phyloP scores from a whole-genome alignment of 2,888 invertebrate species.

The Cybosia mesomella region DNA sequence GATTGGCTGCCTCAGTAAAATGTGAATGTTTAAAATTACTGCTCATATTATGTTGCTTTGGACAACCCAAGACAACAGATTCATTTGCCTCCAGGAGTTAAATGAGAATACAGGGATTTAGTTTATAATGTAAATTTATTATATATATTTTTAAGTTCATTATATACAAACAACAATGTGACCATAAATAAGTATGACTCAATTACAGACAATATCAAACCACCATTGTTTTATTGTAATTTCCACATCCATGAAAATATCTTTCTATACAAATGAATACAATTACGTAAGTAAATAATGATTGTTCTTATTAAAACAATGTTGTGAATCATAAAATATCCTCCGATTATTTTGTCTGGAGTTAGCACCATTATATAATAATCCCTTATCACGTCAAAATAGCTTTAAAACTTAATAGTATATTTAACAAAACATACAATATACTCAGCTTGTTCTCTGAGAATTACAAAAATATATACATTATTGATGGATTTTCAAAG shows the following conservation, averaged over 20 bases:
- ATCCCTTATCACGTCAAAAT: neutral
- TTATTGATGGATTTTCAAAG: neutral
- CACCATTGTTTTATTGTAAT: slow-evolving; percentile 46
- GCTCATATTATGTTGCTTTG: slow-evolving; percentile 75
- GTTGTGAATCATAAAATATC: neutral
- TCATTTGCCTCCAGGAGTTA: slow-evolving; percentile 81
- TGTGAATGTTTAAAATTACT: slow-evolving; percentile 66
- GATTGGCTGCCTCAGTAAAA: slow-evolving; percentile 86
- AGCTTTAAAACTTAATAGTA: too few relatives aligned
- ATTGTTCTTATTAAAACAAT: neutral
- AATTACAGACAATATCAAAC: slow-evolving; percentile 82
- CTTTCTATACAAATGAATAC: neutral
- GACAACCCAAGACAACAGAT: slow-evolving; percentile 74
- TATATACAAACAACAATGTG: slow-evolving; percentile 75
- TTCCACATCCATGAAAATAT: slow-evolving; percentile 16
- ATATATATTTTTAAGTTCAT: slow-evolving; percentile 82
- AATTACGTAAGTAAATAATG: neutral
- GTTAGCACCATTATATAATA: slow-evolving; percentile 15
- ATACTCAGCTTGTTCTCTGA: neutral
- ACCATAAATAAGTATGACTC: slow-evolving; percentile 73
- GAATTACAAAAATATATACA: neutral
- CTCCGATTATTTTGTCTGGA: slow-evolving; percentile 8
- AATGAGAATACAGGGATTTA: slow-evolving; percentile 86
- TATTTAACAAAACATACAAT: too few relatives aligned
- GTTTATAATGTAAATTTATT: slow-evolving; percentile 84